These are phyloP conservation scores for Forbesichthys agassizii DNA, from an alignment of 2,113 vertebrate species.

Conservation along the genomic window DNA sequence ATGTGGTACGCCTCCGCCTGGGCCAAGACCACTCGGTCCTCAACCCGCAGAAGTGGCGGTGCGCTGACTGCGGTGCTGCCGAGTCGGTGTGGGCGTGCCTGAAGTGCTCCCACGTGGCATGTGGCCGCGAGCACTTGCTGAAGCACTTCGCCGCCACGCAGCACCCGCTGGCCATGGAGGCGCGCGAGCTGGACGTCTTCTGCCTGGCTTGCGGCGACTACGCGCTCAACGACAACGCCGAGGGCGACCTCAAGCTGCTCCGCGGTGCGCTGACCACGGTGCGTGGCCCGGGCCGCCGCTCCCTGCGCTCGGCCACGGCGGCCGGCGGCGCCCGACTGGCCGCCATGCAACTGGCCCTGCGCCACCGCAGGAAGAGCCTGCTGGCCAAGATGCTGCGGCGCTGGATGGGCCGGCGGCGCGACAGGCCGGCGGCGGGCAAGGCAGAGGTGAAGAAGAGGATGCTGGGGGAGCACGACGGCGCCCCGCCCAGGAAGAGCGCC, in stretches of 20 bases:
- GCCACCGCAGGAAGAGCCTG: conserved; percentile 88
- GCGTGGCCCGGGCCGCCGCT: conserved; percentile 80
- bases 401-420: conserved; percentile 76
- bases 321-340: conserved; percentile 70
- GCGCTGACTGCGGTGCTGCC: conserved; percentile 88
- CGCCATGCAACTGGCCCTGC: conserved; percentile 78
- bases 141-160: conserved; percentile 89
- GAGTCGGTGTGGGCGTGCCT: conserved; percentile 98
- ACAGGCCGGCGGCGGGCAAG: conserved; percentile 80
- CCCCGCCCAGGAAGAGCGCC: conserved; percentile 93
- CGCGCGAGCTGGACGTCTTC: conserved; percentile 94
- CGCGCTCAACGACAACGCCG: conserved; percentile 94
- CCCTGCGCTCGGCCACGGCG: conserved; percentile 82
- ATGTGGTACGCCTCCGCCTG: conserved; percentile 93
- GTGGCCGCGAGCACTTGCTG: conserved; percentile 91
- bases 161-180: conserved; percentile 95
- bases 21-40: conserved; percentile 97
- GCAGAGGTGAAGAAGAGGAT: conserved; percentile 89
- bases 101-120: conserved; percentile 97
- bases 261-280: conserved; percentile 89
- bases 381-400: conserved; percentile 81
- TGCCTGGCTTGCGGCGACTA: conserved; percentile 96
- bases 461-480: conserved; percentile 87
- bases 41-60: conserved; percentile 97
- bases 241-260: conserved; percentile 94